phyloP scores from a whole-genome alignment of 1,140 invertebrate genomes.

The Wasmannia auropunctata region DNA sequence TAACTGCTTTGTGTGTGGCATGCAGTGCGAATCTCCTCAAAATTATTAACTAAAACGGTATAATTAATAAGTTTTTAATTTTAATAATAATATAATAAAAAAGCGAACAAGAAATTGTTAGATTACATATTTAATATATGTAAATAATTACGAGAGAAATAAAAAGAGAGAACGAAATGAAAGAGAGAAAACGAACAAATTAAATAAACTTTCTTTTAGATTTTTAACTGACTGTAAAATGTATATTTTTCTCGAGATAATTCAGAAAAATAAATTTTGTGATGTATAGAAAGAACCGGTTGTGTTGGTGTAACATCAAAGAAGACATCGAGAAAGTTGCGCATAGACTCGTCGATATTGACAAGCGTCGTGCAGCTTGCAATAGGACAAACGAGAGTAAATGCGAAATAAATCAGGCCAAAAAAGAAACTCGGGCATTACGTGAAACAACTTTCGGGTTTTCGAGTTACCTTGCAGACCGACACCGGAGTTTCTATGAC shows the following conservation, averaged over 20 bases:
- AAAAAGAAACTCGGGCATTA: constrained; percentile 66
- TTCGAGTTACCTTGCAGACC: constrained; percentile 88
- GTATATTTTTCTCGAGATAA: constrained; percentile 6
- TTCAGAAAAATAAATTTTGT: background rate
- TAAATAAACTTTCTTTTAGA: background rate
- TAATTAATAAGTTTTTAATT: constrained; percentile 7
- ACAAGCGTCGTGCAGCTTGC: constrained; percentile 42
- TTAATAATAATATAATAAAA: constrained; percentile 14
- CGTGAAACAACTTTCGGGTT: constrained; percentile 71
- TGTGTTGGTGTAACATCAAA: background rate
- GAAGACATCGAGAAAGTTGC: constrained; percentile 12
- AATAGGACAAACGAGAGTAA: constrained; percentile 23
- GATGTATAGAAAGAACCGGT: background rate
- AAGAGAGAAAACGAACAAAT: background rate
- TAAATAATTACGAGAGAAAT: background rate
- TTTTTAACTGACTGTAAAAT: background rate
- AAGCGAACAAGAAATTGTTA: background rate
- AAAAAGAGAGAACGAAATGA: background rate
- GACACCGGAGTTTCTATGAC: constrained; percentile 88
- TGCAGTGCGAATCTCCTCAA: background rate
- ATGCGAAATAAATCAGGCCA: constrained; percentile 59
- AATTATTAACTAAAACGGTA: background rate
- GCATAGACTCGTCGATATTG: constrained; percentile 6
- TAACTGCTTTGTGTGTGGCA: background rate
- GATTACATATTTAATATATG: background rate